These are phyloP conservation scores for Limnephilus rhombicus DNA, from an alignment of 2,888 invertebrate species.

Conservation along the genomic window DNA sequence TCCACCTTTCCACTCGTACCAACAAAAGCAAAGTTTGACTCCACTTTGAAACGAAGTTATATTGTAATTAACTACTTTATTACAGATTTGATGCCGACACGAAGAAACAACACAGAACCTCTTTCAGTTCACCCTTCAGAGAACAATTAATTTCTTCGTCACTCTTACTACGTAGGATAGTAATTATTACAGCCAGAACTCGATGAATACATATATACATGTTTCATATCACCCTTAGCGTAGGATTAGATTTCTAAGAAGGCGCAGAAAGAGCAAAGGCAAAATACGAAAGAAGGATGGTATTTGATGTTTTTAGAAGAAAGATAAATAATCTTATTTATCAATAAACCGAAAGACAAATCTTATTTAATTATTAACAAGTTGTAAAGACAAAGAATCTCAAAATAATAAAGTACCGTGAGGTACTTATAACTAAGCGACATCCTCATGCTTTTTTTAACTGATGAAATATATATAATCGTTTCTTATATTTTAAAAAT, in stretches of 20 bases:
- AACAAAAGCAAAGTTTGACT: not conserved
- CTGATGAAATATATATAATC: too few relatives aligned
- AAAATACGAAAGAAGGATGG: not conserved
- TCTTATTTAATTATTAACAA: too few relatives aligned
- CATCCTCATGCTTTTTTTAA: too few relatives aligned
- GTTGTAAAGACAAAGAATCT: too few relatives aligned
- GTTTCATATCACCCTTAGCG: not conserved
- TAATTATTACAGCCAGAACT: not conserved
- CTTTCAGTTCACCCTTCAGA: conserved; percentile 34
- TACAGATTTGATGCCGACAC: conserved; percentile 57
- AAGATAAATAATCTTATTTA: not conserved
- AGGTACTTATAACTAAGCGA: too few relatives aligned
- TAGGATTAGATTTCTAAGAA: too few relatives aligned
- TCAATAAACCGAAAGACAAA: too few relatives aligned
- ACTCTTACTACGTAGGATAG: not conserved
- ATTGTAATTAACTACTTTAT: conserved; percentile 59
- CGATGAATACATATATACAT: not conserved
- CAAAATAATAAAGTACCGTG: too few relatives aligned
- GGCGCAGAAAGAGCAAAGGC: not conserved
- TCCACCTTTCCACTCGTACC: not conserved
- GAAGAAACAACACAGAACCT: conserved; percentile 46
- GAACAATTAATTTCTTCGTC: conserved; percentile 55
- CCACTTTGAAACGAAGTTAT: not conserved
- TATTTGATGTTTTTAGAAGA: not conserved
- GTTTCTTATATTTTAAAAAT: too few relatives aligned